A percentile compares a stretch with the other conserved stretches of the same genome.
Evolutionary conservation across 2,113 vertebrate genomes (phyloP).

Genomic region (Trichomycterus rosablanca): DNA sequence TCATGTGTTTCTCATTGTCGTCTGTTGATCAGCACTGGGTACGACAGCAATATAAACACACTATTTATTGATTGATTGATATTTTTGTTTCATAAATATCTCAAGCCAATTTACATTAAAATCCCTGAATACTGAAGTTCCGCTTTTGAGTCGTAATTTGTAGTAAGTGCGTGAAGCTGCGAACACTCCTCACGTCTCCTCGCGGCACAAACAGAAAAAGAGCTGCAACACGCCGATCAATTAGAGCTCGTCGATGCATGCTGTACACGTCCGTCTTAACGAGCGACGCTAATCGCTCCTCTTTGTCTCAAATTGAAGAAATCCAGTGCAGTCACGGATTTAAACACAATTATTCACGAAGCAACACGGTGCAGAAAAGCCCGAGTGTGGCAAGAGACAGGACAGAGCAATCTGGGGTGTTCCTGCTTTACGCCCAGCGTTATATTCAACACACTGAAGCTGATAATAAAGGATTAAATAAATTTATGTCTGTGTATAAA

Average conservation of each 20-base stretch:
- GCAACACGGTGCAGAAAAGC: constrained; percentile 38
- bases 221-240: constrained; percentile 26
- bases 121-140: too few species aligned
- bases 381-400: constrained; percentile 20
- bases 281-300: constrained; percentile 32
- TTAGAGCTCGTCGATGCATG: constrained; percentile 37
- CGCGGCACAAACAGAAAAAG: constrained; percentile 2
- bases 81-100: too few species aligned
- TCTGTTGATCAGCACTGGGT: too few species aligned
- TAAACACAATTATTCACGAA: constrained; percentile 47
- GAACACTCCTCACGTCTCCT: not conserved
- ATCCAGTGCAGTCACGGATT: constrained; percentile 50
- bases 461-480: too few species aligned
- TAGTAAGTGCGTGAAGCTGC: not conserved
- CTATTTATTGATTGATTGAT: too few species aligned
- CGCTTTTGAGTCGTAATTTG: not conserved
- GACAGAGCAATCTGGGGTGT: too few species aligned
- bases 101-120: too few species aligned
- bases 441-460: too few species aligned
- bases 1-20: too few species aligned
- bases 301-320: constrained; percentile 43
- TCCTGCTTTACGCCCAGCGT: too few species aligned
- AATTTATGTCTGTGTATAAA: too few species aligned
- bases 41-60: too few species aligned
- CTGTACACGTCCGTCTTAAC: constrained; percentile 12